Conservation (phyloP, 1,140 invertebrate genomes). For the Calycopis cecrops region DNA sequence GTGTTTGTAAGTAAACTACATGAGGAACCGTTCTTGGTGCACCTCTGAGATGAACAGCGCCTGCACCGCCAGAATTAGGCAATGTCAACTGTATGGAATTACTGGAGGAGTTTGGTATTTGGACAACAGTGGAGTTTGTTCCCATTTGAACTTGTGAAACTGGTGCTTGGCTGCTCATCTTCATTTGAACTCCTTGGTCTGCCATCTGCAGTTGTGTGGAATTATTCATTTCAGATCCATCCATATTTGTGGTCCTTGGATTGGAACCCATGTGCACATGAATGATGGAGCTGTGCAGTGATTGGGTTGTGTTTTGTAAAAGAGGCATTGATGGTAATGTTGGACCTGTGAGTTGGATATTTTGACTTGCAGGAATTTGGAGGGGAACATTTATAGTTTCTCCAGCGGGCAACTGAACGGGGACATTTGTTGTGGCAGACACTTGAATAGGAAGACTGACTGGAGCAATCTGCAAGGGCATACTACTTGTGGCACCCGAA, state of each 20-base stretch:
- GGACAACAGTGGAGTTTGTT: conserved; percentile 46
- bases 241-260: conserved; percentile 41
- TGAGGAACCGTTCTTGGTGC: conserved; percentile 50
- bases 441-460: conserved; percentile 63
- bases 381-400: conserved; percentile 68
- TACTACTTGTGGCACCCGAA: conserved; percentile 47
- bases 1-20: conserved; percentile 70
- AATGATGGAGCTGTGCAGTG: conserved; percentile 60
- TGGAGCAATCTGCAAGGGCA: conserved; percentile 58
- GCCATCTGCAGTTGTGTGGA: conserved; percentile 49
- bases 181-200: conserved; percentile 49
- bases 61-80: conserved; percentile 37
- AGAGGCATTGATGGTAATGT: conserved; percentile 60
- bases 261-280: conserved; percentile 67
- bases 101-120: conserved; percentile 57
- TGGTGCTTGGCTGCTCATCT: conserved; percentile 48
- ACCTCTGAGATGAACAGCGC: conserved; percentile 50
- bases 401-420: conserved; percentile 63
- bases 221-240: conserved; percentile 51
- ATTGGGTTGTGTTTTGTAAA: conserved; percentile 46
- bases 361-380: conserved; percentile 56
- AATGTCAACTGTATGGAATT: conserved; percentile 59
- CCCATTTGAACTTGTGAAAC: conserved; percentile 54
- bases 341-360: conserved; percentile 50
- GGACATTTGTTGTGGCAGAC: conserved; percentile 57